phyloP scores from a whole-genome alignment of 2,888 invertebrate species.

The Luperina testacea region DNA sequence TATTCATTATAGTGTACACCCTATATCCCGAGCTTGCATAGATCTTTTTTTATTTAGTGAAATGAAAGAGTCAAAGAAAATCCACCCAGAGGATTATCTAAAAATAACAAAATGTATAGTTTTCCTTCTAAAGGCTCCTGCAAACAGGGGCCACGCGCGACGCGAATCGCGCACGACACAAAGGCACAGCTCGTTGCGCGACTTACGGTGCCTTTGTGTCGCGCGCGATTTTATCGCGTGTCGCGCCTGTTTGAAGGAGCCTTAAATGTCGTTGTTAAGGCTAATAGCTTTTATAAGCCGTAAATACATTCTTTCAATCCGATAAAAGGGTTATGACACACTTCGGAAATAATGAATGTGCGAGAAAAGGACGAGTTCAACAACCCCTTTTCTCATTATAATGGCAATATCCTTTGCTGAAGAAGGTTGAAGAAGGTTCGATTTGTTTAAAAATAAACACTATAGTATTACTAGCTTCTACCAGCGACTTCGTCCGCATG shows the following conservation, averaged over 20 bases:
- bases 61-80: neutral
- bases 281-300: slow-evolving; percentile 2
- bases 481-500: too few species aligned
- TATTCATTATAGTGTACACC: too few species aligned
- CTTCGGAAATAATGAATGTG: neutral
- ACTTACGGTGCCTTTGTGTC: too few species aligned
- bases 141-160: too few species aligned
- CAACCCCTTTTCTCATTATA: neutral
- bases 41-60: neutral
- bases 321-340: slow-evolving; percentile 6
- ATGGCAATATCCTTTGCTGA: neutral
- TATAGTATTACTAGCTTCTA: too few species aligned
- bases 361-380: neutral
- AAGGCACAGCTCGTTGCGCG: too few species aligned
- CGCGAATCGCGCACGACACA: too few species aligned
- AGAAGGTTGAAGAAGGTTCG: neutral
- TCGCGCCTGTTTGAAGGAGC: too few species aligned
- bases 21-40: too few species aligned
- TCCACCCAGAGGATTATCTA: neutral
- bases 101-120: too few species aligned
- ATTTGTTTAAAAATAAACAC: neutral
- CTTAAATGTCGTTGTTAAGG: neutral
- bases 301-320: neutral
- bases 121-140: too few species aligned
- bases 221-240: too few species aligned